Conservation (phyloP, 2,113 vertebrate genomes). For the Heloderma charlesbogerti region DNA sequence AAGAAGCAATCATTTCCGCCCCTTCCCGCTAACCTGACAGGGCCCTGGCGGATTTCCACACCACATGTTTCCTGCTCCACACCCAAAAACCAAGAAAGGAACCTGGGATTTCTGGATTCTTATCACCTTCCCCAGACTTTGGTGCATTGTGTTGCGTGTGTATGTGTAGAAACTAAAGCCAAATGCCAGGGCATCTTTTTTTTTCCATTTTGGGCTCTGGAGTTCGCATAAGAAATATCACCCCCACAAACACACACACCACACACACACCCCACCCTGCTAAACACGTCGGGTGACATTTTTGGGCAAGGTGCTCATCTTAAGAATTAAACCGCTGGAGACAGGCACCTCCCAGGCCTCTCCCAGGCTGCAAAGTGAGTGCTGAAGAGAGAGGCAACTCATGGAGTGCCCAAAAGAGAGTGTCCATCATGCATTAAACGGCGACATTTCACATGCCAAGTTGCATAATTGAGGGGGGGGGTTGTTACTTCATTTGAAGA, state of each 20-base stretch:
- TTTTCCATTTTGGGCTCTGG: background rate
- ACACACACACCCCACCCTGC: background rate
- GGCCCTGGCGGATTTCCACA: background rate
- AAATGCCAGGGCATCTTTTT: background rate
- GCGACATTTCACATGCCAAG: background rate
- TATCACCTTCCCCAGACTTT: background rate
- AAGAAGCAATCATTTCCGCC: background rate
- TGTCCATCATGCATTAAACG: background rate
- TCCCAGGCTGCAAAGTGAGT: background rate
- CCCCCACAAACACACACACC: too few relatives aligned
- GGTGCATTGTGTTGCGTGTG: background rate
- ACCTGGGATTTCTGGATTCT: too few relatives aligned
- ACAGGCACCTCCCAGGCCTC: background rate
- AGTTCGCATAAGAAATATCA: background rate
- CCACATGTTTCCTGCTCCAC: background rate
- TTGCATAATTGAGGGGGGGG: too few relatives aligned
- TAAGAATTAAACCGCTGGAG: background rate
- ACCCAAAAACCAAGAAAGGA: background rate
- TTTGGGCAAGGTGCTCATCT: constrained; percentile 20
- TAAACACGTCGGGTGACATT: constrained; percentile 39
- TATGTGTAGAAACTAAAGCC: background rate
- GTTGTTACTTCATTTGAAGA: background rate
- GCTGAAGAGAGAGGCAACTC: background rate
- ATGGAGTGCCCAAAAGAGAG: background rate
- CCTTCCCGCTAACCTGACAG: background rate